Evolutionary conservation across 2,113 vertebrate species (phyloP).

Genomic region (Corydoras sp.): DNA sequence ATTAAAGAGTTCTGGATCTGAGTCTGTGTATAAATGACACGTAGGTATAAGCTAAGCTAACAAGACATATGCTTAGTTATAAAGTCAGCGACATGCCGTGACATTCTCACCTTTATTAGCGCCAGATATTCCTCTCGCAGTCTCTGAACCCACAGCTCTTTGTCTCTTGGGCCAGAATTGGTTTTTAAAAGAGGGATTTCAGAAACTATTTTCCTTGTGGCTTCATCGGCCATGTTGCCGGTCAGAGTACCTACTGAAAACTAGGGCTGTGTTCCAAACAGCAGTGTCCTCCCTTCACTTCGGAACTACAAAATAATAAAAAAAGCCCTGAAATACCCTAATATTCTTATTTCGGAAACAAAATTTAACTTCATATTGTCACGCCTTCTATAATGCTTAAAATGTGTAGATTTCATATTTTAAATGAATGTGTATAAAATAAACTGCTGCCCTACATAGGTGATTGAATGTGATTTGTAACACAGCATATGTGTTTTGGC

Average conservation of each 20-base stretch:
- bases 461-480: background rate
- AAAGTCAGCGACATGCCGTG: too few species aligned
- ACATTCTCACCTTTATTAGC: conserved; percentile 70
- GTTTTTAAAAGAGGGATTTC: conserved; percentile 81
- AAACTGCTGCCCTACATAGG: background rate
- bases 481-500: background rate
- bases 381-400: too few species aligned
- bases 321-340: too few species aligned
- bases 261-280: background rate
- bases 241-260: background rate
- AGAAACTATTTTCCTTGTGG: conserved; percentile 72
- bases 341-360: too few species aligned
- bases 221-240: conserved; percentile 79
- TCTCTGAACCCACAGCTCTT: conserved; percentile 81
- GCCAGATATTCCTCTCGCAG: conserved; percentile 86
- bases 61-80: too few species aligned
- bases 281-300: background rate
- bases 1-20: too few species aligned
- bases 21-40: background rate
- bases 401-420: too few species aligned
- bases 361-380: too few species aligned
- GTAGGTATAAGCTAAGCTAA: too few species aligned
- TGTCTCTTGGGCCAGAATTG: conserved; percentile 80
- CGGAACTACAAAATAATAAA: background rate
- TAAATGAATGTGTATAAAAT: too few species aligned